Evolutionary conservation across 2,113 vertebrate species (phyloP).

Genomic region (Mus spicilegus): DNA sequence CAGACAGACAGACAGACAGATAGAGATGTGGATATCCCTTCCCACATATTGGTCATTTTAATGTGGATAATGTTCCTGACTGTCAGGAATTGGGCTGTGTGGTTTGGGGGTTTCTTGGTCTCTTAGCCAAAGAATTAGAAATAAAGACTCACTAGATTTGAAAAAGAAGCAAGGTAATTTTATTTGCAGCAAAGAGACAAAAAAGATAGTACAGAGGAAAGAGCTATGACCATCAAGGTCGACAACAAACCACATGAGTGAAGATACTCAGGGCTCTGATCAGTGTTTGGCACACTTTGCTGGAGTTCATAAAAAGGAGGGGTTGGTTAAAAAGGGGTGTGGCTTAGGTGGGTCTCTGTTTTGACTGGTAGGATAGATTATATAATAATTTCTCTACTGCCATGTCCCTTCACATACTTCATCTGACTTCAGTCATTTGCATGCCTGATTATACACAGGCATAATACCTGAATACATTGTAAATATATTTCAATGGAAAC

Average conservation of each 20-base stretch:
- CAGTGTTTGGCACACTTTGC: neutral
- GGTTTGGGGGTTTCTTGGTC: neutral
- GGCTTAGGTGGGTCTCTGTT: neutral
- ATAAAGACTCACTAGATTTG: neutral
- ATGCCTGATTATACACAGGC: neutral
- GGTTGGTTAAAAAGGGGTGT: neutral
- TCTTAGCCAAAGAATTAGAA: neutral
- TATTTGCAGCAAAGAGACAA: neutral
- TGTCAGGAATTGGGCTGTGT: neutral
- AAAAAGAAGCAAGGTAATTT: neutral
- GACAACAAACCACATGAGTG: neutral
- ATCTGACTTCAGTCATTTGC: neutral
- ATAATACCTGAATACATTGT: neutral
- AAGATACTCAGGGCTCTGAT: neutral
- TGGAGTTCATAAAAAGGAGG: neutral
- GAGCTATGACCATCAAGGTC: neutral
- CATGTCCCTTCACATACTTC: neutral
- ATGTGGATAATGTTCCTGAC: neutral
- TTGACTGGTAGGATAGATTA: neutral
- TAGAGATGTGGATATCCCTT: no score
- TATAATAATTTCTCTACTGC: neutral
- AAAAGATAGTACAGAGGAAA: neutral
- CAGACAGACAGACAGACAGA: no score
- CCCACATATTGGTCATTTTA: neutral
- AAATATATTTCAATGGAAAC: neutral